Percentiles rank a stretch among this genome's conserved stretches.
Conservation (phyloP, 2,797 vertebrate species). For the Taeniopygia guttata region DNA sequence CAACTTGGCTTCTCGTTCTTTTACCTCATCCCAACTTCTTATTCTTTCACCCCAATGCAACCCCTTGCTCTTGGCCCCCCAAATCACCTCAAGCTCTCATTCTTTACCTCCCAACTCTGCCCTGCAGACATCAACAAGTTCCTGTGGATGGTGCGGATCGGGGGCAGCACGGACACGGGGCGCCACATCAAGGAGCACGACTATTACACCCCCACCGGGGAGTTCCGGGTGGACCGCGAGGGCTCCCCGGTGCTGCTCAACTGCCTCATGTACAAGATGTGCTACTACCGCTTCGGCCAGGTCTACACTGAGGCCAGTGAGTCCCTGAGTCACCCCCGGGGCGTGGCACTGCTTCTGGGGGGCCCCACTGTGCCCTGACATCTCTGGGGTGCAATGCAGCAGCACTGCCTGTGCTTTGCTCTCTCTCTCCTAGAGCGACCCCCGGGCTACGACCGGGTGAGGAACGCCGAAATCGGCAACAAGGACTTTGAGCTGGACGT, state of each 20-base stretch:
- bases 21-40: background rate
- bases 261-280: slow-evolving; percentile 99
- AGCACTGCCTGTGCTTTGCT: background rate
- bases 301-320: slow-evolving; percentile 99
- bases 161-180: slow-evolving; percentile 96
- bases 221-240: slow-evolving; percentile 95
- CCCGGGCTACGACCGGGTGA: slow-evolving; percentile 94
- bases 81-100: background rate
- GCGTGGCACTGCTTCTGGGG: accelerated
- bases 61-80: background rate
- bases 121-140: slow-evolving; percentile 97
- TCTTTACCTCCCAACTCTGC: background rate
- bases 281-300: slow-evolving; percentile 98
- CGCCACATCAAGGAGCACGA: slow-evolving; percentile 98
- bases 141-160: slow-evolving; percentile 98
- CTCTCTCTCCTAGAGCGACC: slow-evolving; percentile 88
- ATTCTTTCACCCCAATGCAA: background rate
- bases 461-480: slow-evolving; percentile 97
- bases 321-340: slow-evolving; percentile 7
- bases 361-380: accelerated
- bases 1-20: background rate
- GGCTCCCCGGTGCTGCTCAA: slow-evolving; percentile 96
- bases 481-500: slow-evolving; percentile 99
- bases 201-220: slow-evolving; percentile 96
- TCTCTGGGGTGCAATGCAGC: accelerated